Evolutionary conservation across 2,888 invertebrate species (phyloP), one percentile per base, ranked within the genome.

Genomic region (Drosophila acutilabella): DNA sequence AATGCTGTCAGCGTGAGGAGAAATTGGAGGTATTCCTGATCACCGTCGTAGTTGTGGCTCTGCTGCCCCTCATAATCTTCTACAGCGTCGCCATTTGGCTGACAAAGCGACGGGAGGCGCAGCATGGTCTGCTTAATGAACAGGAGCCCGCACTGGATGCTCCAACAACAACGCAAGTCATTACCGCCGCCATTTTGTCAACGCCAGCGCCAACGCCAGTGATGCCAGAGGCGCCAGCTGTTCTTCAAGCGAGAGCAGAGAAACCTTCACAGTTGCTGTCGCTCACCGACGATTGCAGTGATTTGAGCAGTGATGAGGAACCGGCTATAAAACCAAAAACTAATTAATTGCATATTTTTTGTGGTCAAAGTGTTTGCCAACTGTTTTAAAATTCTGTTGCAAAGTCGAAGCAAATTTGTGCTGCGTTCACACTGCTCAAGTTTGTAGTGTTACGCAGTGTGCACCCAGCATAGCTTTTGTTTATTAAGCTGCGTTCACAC

Each of bases 1-100:
- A 89, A 0, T 91, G 91, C 52, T 91, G 91, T 33, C 81, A 82
- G 16, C 90, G 91, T 0, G 80, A 89, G 20, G 81, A 78, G 11
- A 78, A 79, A 23, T 59, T 88, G 38, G 65, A 57, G 0, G 40
- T 80, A 0, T 91, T 91, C 57, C 14, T 88, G 0, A 44, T 78
- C 13, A 78, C 76, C 26, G 85, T 85, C 6, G 45, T 48, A 4
- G 50, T 89, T 4, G 73, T 85, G 5, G 75, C 71, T 0, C 48
- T 74, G 4, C n/a, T 92, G 7, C 89, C 91, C 3, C n/a, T 90
- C 1, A 2, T 90, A 0, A 82, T 90, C 23, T 91, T 91, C 62
- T 91, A 91, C 48, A 33, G 68, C 3, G 69, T 71, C 4, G 78
- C 84, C 40, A 79, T 78, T 64, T 61, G 78, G 0, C 62, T 90